phyloP scores from a whole-genome alignment of 2,888 invertebrate species.

The Trachelus stipa region DNA sequence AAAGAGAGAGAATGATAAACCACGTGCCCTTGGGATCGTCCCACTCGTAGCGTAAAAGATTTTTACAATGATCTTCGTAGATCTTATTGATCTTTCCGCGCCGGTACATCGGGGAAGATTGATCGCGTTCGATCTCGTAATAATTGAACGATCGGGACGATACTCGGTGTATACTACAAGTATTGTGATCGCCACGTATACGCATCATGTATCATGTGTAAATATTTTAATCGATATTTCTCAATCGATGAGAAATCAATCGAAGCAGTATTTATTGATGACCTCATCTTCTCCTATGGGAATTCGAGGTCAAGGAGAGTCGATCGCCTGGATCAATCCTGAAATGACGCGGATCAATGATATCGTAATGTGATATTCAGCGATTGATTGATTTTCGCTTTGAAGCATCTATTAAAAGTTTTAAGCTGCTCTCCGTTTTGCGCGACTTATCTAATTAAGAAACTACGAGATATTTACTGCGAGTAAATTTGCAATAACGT shows the following conservation, averaged over 20 bases:
- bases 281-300: neutral
- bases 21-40: neutral
- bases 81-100: neutral
- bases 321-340: neutral
- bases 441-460: conserved; percentile 24
- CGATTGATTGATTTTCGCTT: neutral
- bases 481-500: conserved; percentile 43
- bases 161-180: neutral
- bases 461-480: conserved; percentile 31
- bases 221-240: conserved; percentile 49
- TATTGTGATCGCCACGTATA: conserved; percentile 66
- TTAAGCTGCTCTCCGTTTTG: neutral
- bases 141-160: neutral
- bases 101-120: neutral
- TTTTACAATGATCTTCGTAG: neutral
- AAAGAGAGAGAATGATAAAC: neutral
- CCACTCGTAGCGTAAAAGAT: neutral
- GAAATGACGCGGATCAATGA: neutral
- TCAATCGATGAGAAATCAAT: conserved; percentile 1
- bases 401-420: neutral
- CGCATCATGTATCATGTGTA: conserved; percentile 63
- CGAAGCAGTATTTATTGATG: conserved; percentile 6
- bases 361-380: neutral
- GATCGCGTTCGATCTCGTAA: neutral
- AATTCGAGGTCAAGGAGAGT: neutral